Base-by-base conservation (phyloP, 2,113 vertebrate genomes). In the Ibidorhyncha struthersii region DNA sequence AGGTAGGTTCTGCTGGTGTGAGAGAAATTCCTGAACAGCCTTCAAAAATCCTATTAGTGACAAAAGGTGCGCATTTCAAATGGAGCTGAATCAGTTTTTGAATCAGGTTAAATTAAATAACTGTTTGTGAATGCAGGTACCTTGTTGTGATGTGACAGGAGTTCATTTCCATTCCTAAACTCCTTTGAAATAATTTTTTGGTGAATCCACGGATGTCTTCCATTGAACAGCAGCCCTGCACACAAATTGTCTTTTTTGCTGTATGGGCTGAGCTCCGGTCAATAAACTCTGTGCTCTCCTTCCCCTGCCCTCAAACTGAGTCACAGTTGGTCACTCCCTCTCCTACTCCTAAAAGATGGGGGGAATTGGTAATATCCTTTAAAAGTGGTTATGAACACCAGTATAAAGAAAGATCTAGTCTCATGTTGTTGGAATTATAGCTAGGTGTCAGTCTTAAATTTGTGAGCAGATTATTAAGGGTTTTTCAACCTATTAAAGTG, bases 101-200 rank as follows among this genome's bases (percentile, higher is more conserved):
- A 76, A 73, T 73, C 58, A 58, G 62, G 71, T 72, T 83, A 95
- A 82, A 96, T 93, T 79, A 93, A 90, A 80, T 72, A 77, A 73
- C 79, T 53, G 22, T 58, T 88, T 82, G 34, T 82, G 89, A 77
- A 55, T 82, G 76, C 79, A 90, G 34, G 14, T 56, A 40, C 36
- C 2, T 8, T 56, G 77, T 78, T 82, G 49, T 89, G 79, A 73
- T 93, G 53, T 90, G 74, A 59, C 79, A 86, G 95, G 74, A 79
- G 79, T 77, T 93, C 12, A 77, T 93, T 96, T 90, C 71, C 61
- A 69, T 82, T 83, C 74, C 67, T 90, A 61, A 85, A 87, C 88
- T 95, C 36, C 62, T 91, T 50, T 91, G 70, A 88, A 95, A 72
- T 72, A 2, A 12, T 36, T 63, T 96, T 93, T 91, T 87, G 56